phyloP scores from a whole-genome alignment of 2,113 vertebrate genomes.

The Anarhynchus alexandrinus region DNA sequence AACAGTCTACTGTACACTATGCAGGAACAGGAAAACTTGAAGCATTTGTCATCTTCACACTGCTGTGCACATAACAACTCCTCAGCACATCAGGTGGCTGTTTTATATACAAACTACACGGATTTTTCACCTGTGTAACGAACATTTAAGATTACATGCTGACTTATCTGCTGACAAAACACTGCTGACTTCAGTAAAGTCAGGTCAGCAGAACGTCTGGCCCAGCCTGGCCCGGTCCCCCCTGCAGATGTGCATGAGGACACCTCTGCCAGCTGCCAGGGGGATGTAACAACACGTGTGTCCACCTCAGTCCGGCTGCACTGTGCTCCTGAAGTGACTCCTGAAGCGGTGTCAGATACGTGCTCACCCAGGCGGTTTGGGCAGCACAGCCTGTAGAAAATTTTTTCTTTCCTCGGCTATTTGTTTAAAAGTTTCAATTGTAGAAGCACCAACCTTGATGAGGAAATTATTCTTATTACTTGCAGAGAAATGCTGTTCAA shows the following conservation, averaged over 20 bases:
- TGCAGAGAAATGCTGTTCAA: neutral
- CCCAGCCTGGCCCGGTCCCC: neutral
- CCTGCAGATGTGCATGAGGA: neutral
- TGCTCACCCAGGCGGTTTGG: neutral
- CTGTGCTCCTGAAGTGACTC: neutral
- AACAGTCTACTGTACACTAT: neutral
- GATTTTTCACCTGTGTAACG: neutral
- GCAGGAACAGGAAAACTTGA: neutral
- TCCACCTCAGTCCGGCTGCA: neutral
- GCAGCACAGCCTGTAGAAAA: neutral
- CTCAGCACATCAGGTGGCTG: neutral
- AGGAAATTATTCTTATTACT: slow-evolving; percentile 8
- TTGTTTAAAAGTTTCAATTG: neutral
- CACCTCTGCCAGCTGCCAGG: neutral
- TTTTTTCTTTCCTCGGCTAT: neutral
- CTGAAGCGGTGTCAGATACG: neutral
- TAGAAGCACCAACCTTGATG: neutral
- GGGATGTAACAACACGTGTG: neutral
- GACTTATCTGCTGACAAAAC: neutral
- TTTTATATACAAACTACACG: neutral
- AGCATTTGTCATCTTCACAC: neutral
- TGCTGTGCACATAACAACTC: neutral
- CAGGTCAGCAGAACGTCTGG: neutral
- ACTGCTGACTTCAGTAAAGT: neutral
- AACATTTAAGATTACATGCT: neutral